A percentile compares a stretch with the other conserved stretches of the same genome.
These are phyloP conservation scores for Phenganax stokvisi DNA, from an alignment of 92 coral and sea anemone genomes.

Conservation along the genomic window DNA sequence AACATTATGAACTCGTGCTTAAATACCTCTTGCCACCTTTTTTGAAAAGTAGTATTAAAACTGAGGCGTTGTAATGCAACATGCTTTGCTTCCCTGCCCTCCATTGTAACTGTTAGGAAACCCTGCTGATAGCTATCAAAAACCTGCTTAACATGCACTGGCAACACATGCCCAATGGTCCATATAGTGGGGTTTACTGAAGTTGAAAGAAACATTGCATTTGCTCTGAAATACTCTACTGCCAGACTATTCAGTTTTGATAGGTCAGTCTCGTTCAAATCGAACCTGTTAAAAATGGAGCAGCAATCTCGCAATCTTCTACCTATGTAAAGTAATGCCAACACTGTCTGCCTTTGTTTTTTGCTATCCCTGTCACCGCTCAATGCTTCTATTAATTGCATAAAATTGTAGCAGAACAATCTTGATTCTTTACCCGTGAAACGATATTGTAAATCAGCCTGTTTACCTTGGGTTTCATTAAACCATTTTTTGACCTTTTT, in stretches of 20 bases:
- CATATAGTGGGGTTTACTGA: slow-evolving; percentile 58
- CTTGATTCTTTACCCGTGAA: slow-evolving; percentile 18
- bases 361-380: not conserved
- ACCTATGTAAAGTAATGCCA: slow-evolving; percentile 41
- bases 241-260: slow-evolving; percentile 35
- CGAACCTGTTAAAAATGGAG: slow-evolving; percentile 51
- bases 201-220: slow-evolving; percentile 49
- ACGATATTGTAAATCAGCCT: not conserved
- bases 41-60: slow-evolving; percentile 52
- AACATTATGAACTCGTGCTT: slow-evolving; percentile 69
- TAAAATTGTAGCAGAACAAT: slow-evolving; percentile 14
- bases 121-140: slow-evolving; percentile 51
- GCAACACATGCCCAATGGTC: slow-evolving; percentile 59
- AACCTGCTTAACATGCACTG: slow-evolving; percentile 52
- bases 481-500: slow-evolving; percentile 61
- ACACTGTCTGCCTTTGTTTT: slow-evolving; percentile 17
- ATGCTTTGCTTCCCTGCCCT: slow-evolving; percentile 65
- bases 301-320: slow-evolving; percentile 56
- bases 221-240: slow-evolving; percentile 47
- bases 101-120: slow-evolving; percentile 59
- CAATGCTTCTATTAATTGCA: not conserved
- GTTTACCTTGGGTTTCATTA: slow-evolving; percentile 42
- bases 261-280: slow-evolving; percentile 39
- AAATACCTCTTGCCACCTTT: slow-evolving; percentile 58
- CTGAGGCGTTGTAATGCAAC: slow-evolving; percentile 53